Evolutionary conservation across 2,888 invertebrate genomes (phyloP), one percentile per base, ranked within the genome.

Genomic region (Pseudoips prasinana): DNA sequence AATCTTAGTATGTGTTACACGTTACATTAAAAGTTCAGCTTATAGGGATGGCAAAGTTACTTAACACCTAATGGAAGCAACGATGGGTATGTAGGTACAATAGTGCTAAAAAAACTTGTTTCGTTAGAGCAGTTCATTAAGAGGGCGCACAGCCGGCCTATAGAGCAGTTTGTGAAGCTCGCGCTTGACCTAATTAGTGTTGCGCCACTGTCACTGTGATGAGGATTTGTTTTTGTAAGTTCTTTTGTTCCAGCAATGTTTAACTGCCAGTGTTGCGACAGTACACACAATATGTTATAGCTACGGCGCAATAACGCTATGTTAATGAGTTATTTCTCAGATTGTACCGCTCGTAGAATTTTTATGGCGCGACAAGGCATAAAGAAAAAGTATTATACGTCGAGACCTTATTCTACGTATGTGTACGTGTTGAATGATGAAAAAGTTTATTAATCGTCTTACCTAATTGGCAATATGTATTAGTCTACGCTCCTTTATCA

Each of bases 61-160:
- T 46, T 27, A 34, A 11, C 40, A 41, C 47, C 42, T 44, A 42
- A 51, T 46, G 38, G 40, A 38, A 38, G 18, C 37, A 44, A 33
- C 22, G 31, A 29, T 7, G 32, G 37, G 33, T 40, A 33, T 39
- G 39, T 65, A 69, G 37, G n/a, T 64, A 69, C 63, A 66, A 73
- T 66, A 59, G 70, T 61, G 63, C 68, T 73, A 66, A 74, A 78
- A n/a, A 76, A 78, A 70, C 66, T 71, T 69, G 81, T 79, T 81
- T 79, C 73, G 72, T 73, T 74, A 73, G 71, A 73, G 67, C 60
- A 73, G 77, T 80, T 82, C 79, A 80, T 82, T 83, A 81, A 75
- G 79, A 71, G 76, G 73, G 68, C 67, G 67, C 62, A 45, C 45
- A 55, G 51, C 58, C 58, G 63, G 68, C 64, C 67, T 66, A 58